Base-by-base conservation (phyloP, 1,140 invertebrate species). In the Triops cancriformis region DNA sequence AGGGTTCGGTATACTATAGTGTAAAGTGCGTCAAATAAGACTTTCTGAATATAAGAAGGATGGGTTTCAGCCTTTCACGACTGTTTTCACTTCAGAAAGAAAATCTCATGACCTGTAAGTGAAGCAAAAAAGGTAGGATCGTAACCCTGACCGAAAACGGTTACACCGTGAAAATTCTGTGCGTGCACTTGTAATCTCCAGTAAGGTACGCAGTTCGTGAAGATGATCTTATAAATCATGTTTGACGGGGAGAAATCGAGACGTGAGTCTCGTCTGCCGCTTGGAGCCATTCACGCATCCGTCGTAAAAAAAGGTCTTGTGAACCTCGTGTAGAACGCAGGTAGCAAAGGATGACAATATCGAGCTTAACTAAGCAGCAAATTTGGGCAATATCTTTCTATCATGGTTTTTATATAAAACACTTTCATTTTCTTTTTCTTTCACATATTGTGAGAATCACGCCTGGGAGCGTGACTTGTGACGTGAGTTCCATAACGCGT, bases 191-290 rank as follows among this genome's bases (percentile, higher is more conserved):
- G 51, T 23, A 64, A 64, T 64, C 51, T 64, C 14, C 6, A n/a
- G 2, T 18, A 18, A 64, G 45, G 23, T n/a, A 64, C 6, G 18
- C 14, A 1, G 51, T 14, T 64, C 51, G 51, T 64, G 51, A 64
- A 64, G 51, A 18, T 64, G 51, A 64, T 64, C 51, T 64, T 23
- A 18, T 64, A 64, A 64, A 64, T 64, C 51, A 64, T 23, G 51
- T 64, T 64, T 64, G 51, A 14, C 51, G 51, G 51, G 31, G 51
- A 64, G 51, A 64, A 64, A 64, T n/a, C 51, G 51, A 64, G 23
- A 64, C 51, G 51, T 18, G 51, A 23, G n/a, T 9, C 18, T 23
- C 51, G 14, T 64, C 51, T 64, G 51, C 51, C 51, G 10, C 51
- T 64, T 64, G 10, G 18, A 64, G 51, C 51, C 18, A 64, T 23